Evolutionary conservation across 2,888 invertebrate species (phyloP), one percentile per base, ranked within the genome.

Genomic region (Argynnis bischoffii): DNA sequence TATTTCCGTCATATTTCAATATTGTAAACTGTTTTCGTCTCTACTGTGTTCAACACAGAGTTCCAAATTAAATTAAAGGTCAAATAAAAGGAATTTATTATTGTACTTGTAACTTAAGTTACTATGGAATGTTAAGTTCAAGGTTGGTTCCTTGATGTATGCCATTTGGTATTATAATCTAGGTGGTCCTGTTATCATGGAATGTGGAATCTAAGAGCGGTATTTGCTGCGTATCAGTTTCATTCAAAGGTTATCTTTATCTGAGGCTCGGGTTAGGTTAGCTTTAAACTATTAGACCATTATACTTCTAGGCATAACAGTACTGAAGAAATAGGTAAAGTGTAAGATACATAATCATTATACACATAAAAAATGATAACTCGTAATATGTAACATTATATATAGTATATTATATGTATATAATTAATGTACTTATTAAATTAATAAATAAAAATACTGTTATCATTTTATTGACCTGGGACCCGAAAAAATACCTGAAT

Each of bases 81-180:
- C 31, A 31, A 46, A 31, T 55, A 1, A 66, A 51, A 53, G 51
- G 63, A 68, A 69, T 64, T 55, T 63, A 66, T 60, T 70, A 69
- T 67, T 55, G 48, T 50, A 47, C 53, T 35, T 53, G 47, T 57
- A 35, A 35, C 48, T 68, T 65, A 56, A 63, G 51, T 51, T 50
- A 47, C 50, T 3, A 47, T 54, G 48, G 59, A 60, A 71, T 66
- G 69, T 41, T 47, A 69, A 69, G 70, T 71, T 71, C 70, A 71
- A 66, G 70, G 70, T 56, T 11, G 15, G 15, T 51, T 18, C 54
- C 18, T 60, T 57, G 41, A 26, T 59, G 31, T 48, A 61, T 60
- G 61, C 18, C 6, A 16, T 31, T 18, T 15, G 31, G 15, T 59
- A 50, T 26, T 50, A 14, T 41, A 51, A 41, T 53, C 51, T 61